A percentile compares a stretch with the other conserved stretches of the same genome.
Evolutionary conservation across 2,797 vertebrate species (phyloP).

Genomic region (Eutrigla gurnardus): DNA sequence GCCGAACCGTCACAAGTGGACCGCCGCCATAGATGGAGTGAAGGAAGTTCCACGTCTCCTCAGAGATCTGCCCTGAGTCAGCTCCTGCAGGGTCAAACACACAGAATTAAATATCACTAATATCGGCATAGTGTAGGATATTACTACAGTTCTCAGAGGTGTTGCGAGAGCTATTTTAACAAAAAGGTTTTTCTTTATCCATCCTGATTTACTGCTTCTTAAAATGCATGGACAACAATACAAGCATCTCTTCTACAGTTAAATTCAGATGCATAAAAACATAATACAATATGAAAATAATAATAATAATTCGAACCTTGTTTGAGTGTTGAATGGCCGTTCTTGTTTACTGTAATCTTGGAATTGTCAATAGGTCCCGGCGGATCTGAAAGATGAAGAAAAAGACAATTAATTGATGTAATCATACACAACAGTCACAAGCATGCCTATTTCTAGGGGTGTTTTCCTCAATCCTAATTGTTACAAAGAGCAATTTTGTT

Average conservation of each 20-base stretch:
- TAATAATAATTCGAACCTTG: constrained; percentile 85
- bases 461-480: constrained; percentile 27
- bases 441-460: constrained; percentile 1
- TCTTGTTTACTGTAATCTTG: constrained; percentile 94
- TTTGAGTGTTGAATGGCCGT: constrained; percentile 91
- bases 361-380: constrained; percentile 96
- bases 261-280: background rate
- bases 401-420: constrained; percentile 51
- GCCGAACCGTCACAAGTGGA: constrained; percentile 92
- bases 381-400: constrained; percentile 84
- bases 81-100: constrained; percentile 85
- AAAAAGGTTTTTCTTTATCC: background rate
- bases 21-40: constrained; percentile 95
- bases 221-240: background rate
- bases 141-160: background rate
- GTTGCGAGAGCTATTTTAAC: background rate
- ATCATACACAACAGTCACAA: constrained; percentile 12
- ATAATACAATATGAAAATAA: background rate
- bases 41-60: constrained; percentile 99
- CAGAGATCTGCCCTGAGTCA: constrained; percentile 98
- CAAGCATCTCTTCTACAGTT: background rate
- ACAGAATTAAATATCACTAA: constrained; percentile 1
- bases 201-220: background rate
- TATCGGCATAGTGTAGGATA: background rate
- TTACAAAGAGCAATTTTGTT: constrained; percentile 46